These are phyloP conservation scores for Tenualosa ilisha DNA, from an alignment of 2,797 vertebrate species.

Conservation along the genomic window DNA sequence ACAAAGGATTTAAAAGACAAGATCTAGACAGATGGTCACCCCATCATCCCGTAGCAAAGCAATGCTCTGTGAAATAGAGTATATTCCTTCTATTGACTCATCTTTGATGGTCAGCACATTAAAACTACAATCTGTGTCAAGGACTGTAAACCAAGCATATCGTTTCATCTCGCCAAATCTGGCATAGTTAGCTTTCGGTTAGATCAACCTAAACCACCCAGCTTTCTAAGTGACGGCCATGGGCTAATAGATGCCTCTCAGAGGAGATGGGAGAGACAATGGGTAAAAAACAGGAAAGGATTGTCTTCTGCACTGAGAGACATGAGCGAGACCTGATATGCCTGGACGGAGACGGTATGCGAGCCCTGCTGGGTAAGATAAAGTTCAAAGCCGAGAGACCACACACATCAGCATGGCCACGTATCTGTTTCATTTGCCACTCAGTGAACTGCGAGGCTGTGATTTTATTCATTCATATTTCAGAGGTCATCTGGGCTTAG, in stretches of 20 bases:
- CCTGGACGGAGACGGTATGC: neutral
- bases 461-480: neutral
- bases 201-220: neutral
- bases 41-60: too few species aligned
- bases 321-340: neutral
- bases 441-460: neutral
- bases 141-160: neutral
- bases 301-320: conserved; percentile 3
- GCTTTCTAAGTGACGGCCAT: neutral
- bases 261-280: conserved; percentile 24
- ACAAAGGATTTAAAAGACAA: too few species aligned
- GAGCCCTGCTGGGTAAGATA: conserved; percentile 18
- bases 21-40: too few species aligned
- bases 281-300: neutral
- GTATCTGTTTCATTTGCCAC: neutral
- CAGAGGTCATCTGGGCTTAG: neutral
- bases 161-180: neutral
- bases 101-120: neutral
- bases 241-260: neutral
- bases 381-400: neutral
- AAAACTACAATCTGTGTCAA: neutral
- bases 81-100: too few species aligned
- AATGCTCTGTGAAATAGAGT: too few species aligned
- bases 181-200: neutral
- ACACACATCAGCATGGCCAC: neutral